These are phyloP conservation scores for Drosophila mettleri DNA, from an alignment of 2,888 invertebrate species.

Conservation along the genomic window DNA sequence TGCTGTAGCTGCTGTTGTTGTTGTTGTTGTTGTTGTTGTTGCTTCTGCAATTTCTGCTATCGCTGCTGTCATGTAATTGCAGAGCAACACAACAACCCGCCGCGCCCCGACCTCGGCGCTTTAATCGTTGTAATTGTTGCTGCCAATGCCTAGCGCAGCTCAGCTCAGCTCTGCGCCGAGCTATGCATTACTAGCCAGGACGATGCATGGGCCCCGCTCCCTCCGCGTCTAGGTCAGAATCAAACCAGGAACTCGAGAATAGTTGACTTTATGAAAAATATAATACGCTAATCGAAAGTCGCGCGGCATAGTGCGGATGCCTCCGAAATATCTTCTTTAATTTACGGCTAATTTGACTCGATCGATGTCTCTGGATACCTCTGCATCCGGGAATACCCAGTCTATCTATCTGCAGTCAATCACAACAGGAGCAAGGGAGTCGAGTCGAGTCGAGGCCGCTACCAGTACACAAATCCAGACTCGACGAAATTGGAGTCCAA, in stretches of 20 bases:
- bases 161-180: constrained; percentile 24
- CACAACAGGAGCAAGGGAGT: no score
- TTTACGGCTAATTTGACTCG: not conserved
- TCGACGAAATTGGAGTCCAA: not conserved
- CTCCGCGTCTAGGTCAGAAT: not conserved
- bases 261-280: not conserved
- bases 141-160: constrained; percentile 27
- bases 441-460: not conserved
- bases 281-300: not conserved
- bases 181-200: constrained; percentile 11
- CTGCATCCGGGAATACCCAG: not conserved
- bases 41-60: constrained; percentile 37
- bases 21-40: constrained; percentile 20
- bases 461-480: not conserved
- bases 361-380: no score
- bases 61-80: constrained; percentile 71
- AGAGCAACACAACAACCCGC: constrained; percentile 54
- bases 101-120: constrained; percentile 27
- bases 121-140: constrained; percentile 51
- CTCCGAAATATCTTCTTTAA: not conserved
- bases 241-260: not conserved
- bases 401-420: no score
- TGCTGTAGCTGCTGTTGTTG: constrained; percentile 13
- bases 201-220: not conserved
- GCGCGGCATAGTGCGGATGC: not conserved